Evolutionary conservation across 2,888 invertebrate genomes (phyloP), one percentile per base, ranked within the genome.

Genomic region (Eupithecia dodoneata): DNA sequence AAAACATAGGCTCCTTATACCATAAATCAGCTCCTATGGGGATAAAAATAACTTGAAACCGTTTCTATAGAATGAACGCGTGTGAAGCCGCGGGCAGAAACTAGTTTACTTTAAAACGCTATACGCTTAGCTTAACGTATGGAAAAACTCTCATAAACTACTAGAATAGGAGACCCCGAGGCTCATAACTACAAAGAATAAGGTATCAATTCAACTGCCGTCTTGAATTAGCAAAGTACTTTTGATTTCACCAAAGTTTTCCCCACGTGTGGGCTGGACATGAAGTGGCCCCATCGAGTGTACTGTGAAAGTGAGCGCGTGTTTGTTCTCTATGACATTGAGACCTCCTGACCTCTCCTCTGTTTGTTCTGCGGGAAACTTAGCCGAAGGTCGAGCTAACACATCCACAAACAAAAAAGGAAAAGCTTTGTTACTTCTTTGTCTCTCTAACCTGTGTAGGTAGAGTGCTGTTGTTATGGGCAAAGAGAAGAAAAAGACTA

Each of bases 301-400:
- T 12, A 18, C 70, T 41, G 73, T 65, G 82, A 81, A 79, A 81
- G 78, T 77, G 77, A 81, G 72, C 52, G 75, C 72, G 6, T 79
- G 76, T 78, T 76, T 81, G 75, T 79, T 79, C 76, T 75, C 49
- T 65, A 65, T 63, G 80, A 77, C 80, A 78, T 78, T 78, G 78
- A 67, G 76, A 75, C 74, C 71, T 18, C 69, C 59, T 78, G 79
- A 81, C 79, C 81, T 74, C 79, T 76, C 73, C 74, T 75, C 52
- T 81, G 78, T 82, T 82, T 81, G 76, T 18, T 59, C 59, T 59
- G 3, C 72, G 80, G 66, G 80, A 82, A 82, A 82, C 72, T 76
- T 75, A 65, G 42, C 47, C 10, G 66, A 75, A 77, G 77, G 75
- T 75, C 78, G 71, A 59, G 67, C 47, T 10, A 45, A 49, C 47